Conservation (phyloP, 2,797 vertebrate species). For the Gymnothorax javanicus region DNA sequence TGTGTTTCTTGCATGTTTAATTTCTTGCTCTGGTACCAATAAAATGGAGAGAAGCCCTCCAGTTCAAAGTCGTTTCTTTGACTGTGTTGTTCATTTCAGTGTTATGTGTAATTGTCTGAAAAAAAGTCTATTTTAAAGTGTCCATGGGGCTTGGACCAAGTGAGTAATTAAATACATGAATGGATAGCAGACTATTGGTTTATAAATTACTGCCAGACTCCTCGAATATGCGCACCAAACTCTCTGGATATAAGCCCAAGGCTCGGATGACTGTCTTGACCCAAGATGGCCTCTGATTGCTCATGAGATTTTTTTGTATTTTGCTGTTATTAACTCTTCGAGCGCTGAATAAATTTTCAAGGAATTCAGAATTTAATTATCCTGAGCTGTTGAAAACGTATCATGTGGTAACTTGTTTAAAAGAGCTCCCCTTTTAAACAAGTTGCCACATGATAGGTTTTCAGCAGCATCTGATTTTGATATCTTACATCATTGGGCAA, state of each 20-base stretch:
- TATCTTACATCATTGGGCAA: too few species aligned
- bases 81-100: constrained; percentile 10
- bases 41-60: constrained; percentile 37
- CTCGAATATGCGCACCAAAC: constrained; percentile 28
- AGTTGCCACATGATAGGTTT: too few species aligned
- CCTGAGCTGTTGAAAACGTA: too few species aligned
- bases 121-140: constrained; percentile 37
- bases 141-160: not conserved
- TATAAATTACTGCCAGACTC: constrained; percentile 40
- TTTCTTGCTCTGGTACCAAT: constrained; percentile 34
- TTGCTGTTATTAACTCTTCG: not conserved
- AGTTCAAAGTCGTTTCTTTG: constrained; percentile 39
- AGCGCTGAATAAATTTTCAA: not conserved
- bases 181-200: constrained; percentile 4
- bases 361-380: too few species aligned
- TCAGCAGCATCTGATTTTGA: too few species aligned
- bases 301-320: not conserved
- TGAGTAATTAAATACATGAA: not conserved
- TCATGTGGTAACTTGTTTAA: too few species aligned
- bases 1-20: constrained; percentile 32
- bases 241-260: constrained; percentile 26
- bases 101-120: not conserved
- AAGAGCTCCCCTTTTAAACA: too few species aligned
- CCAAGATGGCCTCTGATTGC: not conserved
- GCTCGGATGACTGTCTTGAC: constrained; percentile 18